Evolutionary conservation across 2,797 vertebrate species (phyloP).

Genomic region (Taeniopygia guttata): DNA sequence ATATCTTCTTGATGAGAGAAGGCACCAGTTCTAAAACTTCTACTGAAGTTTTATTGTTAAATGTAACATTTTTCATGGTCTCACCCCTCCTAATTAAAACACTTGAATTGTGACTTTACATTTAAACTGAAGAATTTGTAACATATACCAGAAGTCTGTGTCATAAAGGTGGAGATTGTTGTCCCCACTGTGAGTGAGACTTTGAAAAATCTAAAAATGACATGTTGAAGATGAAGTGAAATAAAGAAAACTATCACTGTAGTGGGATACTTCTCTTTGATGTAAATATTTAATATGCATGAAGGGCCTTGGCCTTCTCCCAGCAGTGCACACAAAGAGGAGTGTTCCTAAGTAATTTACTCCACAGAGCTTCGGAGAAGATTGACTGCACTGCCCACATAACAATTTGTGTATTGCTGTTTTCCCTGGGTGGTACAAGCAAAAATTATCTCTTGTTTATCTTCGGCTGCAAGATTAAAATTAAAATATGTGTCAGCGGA

Average conservation of each 20-base stretch:
- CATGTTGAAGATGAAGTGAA: not conserved
- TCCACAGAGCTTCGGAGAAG: not conserved
- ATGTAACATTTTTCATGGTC: not conserved
- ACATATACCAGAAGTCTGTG: not conserved
- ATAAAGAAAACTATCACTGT: not conserved
- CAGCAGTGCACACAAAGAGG: fast-evolving
- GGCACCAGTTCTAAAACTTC: not conserved
- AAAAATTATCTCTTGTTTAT: not conserved
- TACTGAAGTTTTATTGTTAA: not conserved
- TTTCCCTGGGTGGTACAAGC: not conserved
- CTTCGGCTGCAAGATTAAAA: not conserved
- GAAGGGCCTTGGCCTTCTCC: not conserved
- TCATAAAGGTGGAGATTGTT: not conserved
- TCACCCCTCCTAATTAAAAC: not conserved
- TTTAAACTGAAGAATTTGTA: not conserved
- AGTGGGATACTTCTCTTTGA: not conserved
- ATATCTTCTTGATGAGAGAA: not conserved
- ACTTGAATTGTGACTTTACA: not conserved
- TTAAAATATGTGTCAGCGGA: not conserved
- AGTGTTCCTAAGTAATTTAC: not conserved
- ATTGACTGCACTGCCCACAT: not conserved
- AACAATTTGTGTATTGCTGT: not conserved
- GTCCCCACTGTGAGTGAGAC: not conserved
- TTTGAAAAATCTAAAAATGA: not conserved
- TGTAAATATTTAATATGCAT: not conserved